A percentile compares a stretch with the other conserved stretches of the same genome.
Conservation (phyloP, 2,797 vertebrate species). For the Hydrocynus forskahlii region DNA sequence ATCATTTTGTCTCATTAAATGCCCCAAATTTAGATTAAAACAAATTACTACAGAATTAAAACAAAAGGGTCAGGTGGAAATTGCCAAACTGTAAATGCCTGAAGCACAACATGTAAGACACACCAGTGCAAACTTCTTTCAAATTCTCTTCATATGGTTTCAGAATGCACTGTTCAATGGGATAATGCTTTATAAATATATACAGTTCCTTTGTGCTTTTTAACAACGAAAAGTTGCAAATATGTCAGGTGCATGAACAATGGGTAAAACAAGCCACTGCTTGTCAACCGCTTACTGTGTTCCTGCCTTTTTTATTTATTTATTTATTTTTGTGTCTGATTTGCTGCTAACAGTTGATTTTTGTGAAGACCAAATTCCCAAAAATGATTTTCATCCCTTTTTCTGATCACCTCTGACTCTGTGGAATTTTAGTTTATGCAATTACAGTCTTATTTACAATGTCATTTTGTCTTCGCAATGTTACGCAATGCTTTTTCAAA, state of each 20-base stretch:
- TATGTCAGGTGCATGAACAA: neutral
- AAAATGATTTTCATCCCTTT: conserved; percentile 19
- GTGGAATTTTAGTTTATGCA: neutral
- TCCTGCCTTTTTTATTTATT: conserved; percentile 52
- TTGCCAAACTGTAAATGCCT: neutral
- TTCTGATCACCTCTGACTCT: neutral
- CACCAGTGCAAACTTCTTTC: neutral
- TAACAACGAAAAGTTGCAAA: neutral
- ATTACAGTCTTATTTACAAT: conserved; percentile 33
- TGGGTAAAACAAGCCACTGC: conserved; percentile 7
- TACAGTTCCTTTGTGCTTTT: conserved; percentile 3
- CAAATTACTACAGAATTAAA: neutral
- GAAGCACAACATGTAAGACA: conserved; percentile 16
- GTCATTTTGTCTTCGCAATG: neutral
- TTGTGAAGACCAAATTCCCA: conserved; percentile 48
- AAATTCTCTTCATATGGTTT: conserved; percentile 2
- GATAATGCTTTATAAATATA: conserved; percentile 6
- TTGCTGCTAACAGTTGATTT: conserved; percentile 22
- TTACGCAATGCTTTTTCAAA: conserved; percentile 18
- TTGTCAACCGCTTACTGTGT: neutral
- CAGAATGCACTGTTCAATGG: conserved; percentile 22
- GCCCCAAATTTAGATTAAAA: no score
- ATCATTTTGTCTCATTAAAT: neutral
- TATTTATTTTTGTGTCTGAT: conserved; percentile 49
- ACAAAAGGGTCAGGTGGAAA: neutral